These are phyloP conservation scores for Polylopha cassiicola DNA, from an alignment of 2,888 invertebrate species.

Conservation along the genomic window DNA sequence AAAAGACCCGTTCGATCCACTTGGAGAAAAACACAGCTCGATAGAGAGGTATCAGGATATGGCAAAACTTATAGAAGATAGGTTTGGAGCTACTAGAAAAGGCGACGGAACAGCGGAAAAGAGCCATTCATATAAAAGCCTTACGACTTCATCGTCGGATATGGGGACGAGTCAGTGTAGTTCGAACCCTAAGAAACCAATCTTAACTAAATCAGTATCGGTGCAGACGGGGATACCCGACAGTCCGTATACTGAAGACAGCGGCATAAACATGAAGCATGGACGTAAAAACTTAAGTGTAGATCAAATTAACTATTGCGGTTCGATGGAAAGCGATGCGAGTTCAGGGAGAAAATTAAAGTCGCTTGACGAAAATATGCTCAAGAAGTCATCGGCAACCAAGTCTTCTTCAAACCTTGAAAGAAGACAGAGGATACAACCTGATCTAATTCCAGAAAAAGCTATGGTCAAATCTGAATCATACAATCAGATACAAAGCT, in stretches of 20 bases:
- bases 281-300: constrained; percentile 70
- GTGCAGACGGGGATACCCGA: constrained; percentile 74
- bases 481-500: constrained; percentile 73
- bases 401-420: constrained; percentile 70
- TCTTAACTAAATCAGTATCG: constrained; percentile 71
- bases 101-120: constrained; percentile 69
- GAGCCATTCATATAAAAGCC: constrained; percentile 71
- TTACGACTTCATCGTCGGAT: constrained; percentile 73
- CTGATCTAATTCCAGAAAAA: constrained; percentile 72
- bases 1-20: constrained; percentile 77
- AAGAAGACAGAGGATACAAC: constrained; percentile 71
- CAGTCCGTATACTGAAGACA: constrained; percentile 56
- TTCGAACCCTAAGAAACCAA: constrained; percentile 68
- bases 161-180: constrained; percentile 73
- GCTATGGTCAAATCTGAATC: constrained; percentile 70
- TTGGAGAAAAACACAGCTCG: constrained; percentile 81
- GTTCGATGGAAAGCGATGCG: constrained; percentile 71
- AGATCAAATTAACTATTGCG: constrained; percentile 73
- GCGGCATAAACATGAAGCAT: constrained; percentile 66
- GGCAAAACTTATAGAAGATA: constrained; percentile 83
- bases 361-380: constrained; percentile 70
- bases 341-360: constrained; percentile 71
- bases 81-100: constrained; percentile 74
- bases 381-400: constrained; percentile 64
- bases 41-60: constrained; percentile 84